These are phyloP conservation scores for Callosobruchus maculatus DNA, from an alignment of 2,888 invertebrate species.

Conservation along the genomic window DNA sequence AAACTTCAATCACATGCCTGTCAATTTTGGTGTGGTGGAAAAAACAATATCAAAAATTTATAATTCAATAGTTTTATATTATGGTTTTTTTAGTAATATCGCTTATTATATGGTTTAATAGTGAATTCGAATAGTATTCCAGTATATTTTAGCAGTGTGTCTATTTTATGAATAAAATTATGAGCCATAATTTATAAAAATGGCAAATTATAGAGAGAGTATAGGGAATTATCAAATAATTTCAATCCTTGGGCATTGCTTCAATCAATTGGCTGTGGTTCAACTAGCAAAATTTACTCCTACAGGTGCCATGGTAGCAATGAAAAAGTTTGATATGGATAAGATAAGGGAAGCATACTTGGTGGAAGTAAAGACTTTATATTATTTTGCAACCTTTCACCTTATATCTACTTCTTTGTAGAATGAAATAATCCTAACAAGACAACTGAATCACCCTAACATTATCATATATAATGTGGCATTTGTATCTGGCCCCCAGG, in stretches of 20 bases:
- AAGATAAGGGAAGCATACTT: constrained; percentile 58
- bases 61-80: too few relatives aligned
- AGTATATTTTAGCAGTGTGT: background rate
- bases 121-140: too few relatives aligned
- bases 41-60: too few relatives aligned
- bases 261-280: constrained; percentile 66
- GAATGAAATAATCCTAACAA: constrained; percentile 75
- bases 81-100: too few relatives aligned
- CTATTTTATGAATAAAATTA: background rate
- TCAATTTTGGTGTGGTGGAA: too few relatives aligned
- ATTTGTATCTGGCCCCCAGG: constrained; percentile 73
- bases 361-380: constrained; percentile 50
- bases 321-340: constrained; percentile 75
- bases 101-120: too few relatives aligned
- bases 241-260: constrained; percentile 66
- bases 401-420: constrained; percentile 46
- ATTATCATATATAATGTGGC: constrained; percentile 71
- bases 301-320: constrained; percentile 63
- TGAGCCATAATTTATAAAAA: background rate
- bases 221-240: constrained; percentile 64
- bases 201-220: constrained; percentile 50
- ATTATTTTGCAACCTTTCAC: background rate
- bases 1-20: too few relatives aligned
- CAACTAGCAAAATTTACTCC: constrained; percentile 67
- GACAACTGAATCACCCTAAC: constrained; percentile 76